Evolutionary conservation across 64 coral and sea anemone genomes (phyloP), one percentile per base, ranked within the genome.

Genomic region (Pocillopora damicornis): DNA sequence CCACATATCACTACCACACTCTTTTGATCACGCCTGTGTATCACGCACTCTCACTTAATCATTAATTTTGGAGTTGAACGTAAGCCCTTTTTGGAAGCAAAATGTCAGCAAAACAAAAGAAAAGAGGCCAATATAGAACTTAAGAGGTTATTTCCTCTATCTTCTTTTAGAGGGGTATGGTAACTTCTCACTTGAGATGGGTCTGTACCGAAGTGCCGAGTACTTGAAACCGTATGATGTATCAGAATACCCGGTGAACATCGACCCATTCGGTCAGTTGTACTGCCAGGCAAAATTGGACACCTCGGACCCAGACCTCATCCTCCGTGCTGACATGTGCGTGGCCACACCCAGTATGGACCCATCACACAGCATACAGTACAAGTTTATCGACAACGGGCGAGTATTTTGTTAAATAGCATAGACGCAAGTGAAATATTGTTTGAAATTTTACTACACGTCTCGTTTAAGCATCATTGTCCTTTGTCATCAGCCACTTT

Each of bases 121-220:
- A 45, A 45, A 7, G 7, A 51, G 42, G 42, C 7, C 42, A 51
- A 51, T 51, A 7, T 51, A 51, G 42, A 51, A 51, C 5, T 23
- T 71, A 23, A 23, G 4, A 11, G 22, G 20, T 20, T 71, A 10
- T 20, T 23, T 7, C 5, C 36, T 37, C 13, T 75, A 76, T 22
- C 36, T 61, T 15, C 61, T 87, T 76, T 63, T 76, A 96, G 94
- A 86, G 77, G 91, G 94, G 13, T 78, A 83, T 62, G 94, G 94
- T n/a, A 87, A 96, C 78, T 93, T 96, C 81, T 87, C 94, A 8
- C 93, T 96, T 57, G 76, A 93, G 77, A 96, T 96, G 94, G 87
- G 87, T 80, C 61, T 96, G 15, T 96, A 90, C 75, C 91, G 75
- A 9, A 87, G 76, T 9, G 38, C 82, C 34, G 37, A 88, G 25